Evolutionary conservation across 35 echinoderm and acorn worm genomes (phyloP).

Genomic region (Strongylocentrotus purpuratus): DNA sequence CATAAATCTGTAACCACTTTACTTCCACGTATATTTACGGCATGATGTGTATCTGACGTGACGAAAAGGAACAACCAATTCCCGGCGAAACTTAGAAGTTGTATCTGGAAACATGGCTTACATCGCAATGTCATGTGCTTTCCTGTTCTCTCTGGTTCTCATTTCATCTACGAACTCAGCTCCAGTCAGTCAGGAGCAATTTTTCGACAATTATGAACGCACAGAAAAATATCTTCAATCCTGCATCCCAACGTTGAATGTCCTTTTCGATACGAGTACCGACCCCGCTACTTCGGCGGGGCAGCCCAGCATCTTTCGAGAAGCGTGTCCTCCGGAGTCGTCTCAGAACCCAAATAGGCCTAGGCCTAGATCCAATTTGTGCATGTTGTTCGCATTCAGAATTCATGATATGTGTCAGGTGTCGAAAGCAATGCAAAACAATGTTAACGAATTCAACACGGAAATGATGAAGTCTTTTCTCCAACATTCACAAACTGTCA

Average conservation of each 20-base stretch:
- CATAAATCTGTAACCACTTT: no score
- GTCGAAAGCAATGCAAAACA: background rate
- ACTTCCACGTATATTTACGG: no score
- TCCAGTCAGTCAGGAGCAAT: background rate
- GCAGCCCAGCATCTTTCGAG: background rate
- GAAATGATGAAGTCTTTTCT: background rate
- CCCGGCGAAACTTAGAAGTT: no score
- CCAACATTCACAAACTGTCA: background rate
- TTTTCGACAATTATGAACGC: background rate
- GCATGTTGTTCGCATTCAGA: background rate
- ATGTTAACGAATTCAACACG: background rate
- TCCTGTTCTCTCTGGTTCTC: background rate
- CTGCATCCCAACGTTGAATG: background rate
- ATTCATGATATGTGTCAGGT: background rate
- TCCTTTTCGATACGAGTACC: background rate
- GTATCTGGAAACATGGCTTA: background rate
- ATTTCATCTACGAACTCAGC: background rate
- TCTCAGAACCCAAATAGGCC: background rate
- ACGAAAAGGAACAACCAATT: no score
- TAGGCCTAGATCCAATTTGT: background rate
- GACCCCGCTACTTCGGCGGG: background rate
- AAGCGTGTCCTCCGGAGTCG: background rate
- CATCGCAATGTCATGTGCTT: background rate
- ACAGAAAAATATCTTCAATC: background rate
- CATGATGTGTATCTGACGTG: no score